phyloP scores from a whole-genome alignment of 37 sponge, comb jelly and placozoan genomes.

The Chondrosia reniformis region DNA sequence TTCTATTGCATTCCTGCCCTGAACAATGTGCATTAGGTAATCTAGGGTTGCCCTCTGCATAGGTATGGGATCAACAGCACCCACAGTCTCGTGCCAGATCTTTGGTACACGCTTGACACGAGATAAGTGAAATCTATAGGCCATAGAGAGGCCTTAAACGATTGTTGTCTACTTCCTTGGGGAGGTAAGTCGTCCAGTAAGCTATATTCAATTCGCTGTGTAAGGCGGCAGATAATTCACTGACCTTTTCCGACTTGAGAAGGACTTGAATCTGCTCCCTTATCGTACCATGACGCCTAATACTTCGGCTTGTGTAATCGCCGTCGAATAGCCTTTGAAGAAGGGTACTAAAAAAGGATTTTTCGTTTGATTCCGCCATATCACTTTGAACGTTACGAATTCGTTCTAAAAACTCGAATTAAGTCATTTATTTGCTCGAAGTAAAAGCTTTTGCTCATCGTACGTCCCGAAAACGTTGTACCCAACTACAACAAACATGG shows the following conservation, averaged over 20 bases:
- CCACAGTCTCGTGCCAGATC: background rate
- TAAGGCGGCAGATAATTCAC: background rate
- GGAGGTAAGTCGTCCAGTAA: background rate
- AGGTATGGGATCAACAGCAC: background rate
- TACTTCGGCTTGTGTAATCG: background rate
- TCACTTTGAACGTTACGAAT: too few relatives aligned
- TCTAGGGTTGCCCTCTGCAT: background rate
- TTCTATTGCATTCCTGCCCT: background rate
- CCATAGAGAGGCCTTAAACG: background rate
- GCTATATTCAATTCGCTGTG: background rate
- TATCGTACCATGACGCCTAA: background rate
- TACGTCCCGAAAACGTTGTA: too few relatives aligned
- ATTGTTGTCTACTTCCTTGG: background rate
- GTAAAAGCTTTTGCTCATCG: too few relatives aligned
- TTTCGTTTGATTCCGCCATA: too few relatives aligned
- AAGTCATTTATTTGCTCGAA: too few relatives aligned
- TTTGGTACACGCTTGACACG: background rate
- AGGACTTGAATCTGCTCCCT: background rate
- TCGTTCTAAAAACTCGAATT: too few relatives aligned
- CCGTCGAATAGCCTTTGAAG: too few relatives aligned
- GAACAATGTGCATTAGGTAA: background rate
- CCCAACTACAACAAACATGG: too few relatives aligned
- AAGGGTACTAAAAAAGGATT: too few relatives aligned
- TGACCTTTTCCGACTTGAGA: background rate
- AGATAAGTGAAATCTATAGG: background rate